These are phyloP conservation scores for Tetramorium parvispinum DNA, from an alignment of 1,140 invertebrate genomes.

Conservation along the genomic window DNA sequence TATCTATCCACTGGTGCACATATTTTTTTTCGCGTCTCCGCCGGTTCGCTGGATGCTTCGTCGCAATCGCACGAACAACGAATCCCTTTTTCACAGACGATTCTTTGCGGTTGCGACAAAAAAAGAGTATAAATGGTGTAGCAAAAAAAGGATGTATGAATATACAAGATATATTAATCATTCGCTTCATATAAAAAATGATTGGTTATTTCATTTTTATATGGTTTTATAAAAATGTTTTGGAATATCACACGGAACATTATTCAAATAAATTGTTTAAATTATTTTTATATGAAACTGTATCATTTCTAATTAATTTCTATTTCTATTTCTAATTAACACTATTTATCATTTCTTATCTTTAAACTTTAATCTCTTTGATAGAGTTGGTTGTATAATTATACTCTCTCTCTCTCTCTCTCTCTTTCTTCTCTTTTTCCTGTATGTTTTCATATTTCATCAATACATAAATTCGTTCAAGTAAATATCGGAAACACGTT, in stretches of 20 bases:
- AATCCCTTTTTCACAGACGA: not conserved
- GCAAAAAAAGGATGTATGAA: not conserved
- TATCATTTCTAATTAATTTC: not conserved
- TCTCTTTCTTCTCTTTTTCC: not conserved
- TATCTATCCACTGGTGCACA: constrained; percentile 48
- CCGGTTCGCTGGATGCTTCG: constrained; percentile 5
- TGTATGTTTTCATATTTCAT: not conserved
- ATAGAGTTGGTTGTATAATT: not conserved
- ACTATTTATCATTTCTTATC: not conserved
- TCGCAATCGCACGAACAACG: not conserved
- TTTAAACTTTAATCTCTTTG: not conserved
- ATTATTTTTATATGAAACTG: not conserved
- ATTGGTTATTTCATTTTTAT: not conserved
- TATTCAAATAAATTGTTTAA: not conserved
- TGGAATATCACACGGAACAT: not conserved
- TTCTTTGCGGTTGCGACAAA: not conserved
- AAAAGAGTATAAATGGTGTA: constrained; percentile 10
- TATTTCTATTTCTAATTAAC: not conserved
- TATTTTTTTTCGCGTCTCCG: constrained; percentile 51
- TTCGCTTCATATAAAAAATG: not conserved
- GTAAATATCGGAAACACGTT: not conserved
- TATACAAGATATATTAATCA: constrained; percentile 25
- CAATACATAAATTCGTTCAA: not conserved
- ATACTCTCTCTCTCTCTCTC: not conserved
- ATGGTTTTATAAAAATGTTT: not conserved